Percentiles rank a stretch among this genome's conserved stretches.
Evolutionary conservation across 2,797 vertebrate genomes (phyloP).

Genomic region (Lagocephalus sceleratus): DNA sequence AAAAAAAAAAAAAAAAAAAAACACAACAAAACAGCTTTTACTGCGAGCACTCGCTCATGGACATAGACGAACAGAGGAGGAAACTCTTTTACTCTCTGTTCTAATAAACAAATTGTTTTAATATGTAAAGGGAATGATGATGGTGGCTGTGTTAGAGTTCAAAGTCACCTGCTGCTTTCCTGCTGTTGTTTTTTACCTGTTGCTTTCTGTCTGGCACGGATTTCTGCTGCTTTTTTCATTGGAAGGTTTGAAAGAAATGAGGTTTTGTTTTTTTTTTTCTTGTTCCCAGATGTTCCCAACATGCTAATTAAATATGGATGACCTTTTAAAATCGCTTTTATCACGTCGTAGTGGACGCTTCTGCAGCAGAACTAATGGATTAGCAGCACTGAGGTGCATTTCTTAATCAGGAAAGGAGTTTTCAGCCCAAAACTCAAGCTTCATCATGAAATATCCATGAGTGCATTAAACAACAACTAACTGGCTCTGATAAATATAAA

Average conservation of each 20-base stretch:
- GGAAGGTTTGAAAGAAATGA: slow-evolving; percentile 32
- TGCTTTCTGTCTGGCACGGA: slow-evolving; percentile 1
- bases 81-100: slow-evolving; percentile 38
- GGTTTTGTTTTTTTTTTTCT: slow-evolving; percentile 14
- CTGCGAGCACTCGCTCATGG: slow-evolving; percentile 40
- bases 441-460: slow-evolving; percentile 41
- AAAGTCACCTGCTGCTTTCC: slow-evolving; percentile 64
- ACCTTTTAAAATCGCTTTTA: slow-evolving; percentile 44
- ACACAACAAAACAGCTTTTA: not conserved
- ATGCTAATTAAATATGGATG: slow-evolving; percentile 21
- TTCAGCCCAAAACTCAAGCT: slow-evolving; percentile 26
- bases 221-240: slow-evolving; percentile 9
- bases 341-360: slow-evolving; percentile 44
- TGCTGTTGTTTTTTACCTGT: slow-evolving; percentile 19
- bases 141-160: slow-evolving; percentile 46
- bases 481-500: slow-evolving; percentile 63
- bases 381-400: slow-evolving; percentile 36
- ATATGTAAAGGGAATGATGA: slow-evolving; percentile 60
- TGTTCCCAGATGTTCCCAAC: slow-evolving; percentile 27
- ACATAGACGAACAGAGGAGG: slow-evolving; percentile 41
- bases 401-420: slow-evolving; percentile 42
- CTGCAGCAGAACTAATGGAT: slow-evolving; percentile 33
- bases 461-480: slow-evolving; percentile 39
- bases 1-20: not conserved
- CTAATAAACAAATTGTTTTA: slow-evolving; percentile 29